Percentiles rank a stretch among this genome's conserved stretches.
phyloP scores from a whole-genome alignment of 2,797 vertebrate species.

The Sylvia borin region DNA sequence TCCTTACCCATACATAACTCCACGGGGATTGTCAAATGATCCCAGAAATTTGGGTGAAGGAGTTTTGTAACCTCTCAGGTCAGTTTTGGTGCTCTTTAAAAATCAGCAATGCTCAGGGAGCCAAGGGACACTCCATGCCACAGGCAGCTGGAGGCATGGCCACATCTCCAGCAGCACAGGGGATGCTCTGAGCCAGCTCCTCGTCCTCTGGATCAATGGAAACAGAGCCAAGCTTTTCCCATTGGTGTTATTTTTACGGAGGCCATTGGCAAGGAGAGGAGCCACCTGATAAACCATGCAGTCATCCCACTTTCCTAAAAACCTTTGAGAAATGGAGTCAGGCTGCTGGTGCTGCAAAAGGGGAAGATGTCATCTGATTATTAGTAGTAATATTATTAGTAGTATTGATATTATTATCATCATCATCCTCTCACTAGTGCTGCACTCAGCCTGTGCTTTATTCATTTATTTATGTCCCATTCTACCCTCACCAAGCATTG shows the following conservation, averaged over 20 bases:
- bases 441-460: background rate
- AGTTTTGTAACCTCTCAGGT: background rate
- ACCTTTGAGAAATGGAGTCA: accelerated
- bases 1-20: background rate
- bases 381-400: background rate
- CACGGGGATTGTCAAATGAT: background rate
- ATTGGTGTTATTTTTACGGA: accelerated
- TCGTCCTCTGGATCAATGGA: background rate
- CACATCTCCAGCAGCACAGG: accelerated
- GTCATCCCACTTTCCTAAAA: background rate
- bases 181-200: background rate
- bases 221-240: accelerated
- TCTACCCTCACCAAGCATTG: background rate
- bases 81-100: background rate
- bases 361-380: background rate
- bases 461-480: background rate
- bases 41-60: background rate
- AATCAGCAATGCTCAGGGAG: accelerated
- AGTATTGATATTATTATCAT: no score
- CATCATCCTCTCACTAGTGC: accelerated
- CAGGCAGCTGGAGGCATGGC: background rate
- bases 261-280: background rate
- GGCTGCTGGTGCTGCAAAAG: background rate
- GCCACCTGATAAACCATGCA: background rate
- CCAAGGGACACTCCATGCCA: background rate